Base-by-base conservation (phyloP, 2,113 vertebrate species). In the Cyprinodon brontotheroides region DNA sequence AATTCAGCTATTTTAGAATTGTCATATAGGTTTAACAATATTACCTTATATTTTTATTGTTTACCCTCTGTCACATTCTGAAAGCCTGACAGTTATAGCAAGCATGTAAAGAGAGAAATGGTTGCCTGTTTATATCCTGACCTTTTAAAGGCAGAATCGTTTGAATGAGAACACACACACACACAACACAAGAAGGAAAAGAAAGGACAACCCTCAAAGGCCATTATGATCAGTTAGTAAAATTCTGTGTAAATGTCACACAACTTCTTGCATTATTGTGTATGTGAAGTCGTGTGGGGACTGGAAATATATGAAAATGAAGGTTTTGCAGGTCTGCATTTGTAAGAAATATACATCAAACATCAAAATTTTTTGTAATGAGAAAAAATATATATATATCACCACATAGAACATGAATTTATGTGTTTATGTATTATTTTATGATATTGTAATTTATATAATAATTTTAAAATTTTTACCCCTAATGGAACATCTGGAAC, bases 111-210 rank as follows among this genome's bases (percentile, higher is more conserved):
- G 9, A 36, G 15, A 61, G 48, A 15, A 3, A 70, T 59, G 50
- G 71, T 79, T 64, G 67, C 43, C 65, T 66, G 17, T 17, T 86
- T 74, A 65, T 17, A 65, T 36, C 61, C 20, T 69, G 71, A 83
- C 74, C 68, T 72, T 80, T 76, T 75, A 20, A 66, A 41, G 75
- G 48, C 36, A 74, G 57, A 76, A 63, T 50, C 13, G 50, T 43
- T 53, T 60, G 11, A 3, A 53, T 53, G 50, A 53, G 48, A 20
- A 20, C 12, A 13, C 39, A 48, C 17, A 43, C 39, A 5, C 63
- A n/a, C 4, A 22, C 13, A 61, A 13, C 50, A 69, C 7, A 72
- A n/a, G 40, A 12, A 20, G 47, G 45, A 22, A 47, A 63, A 29
- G 11, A 14, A 57, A 57, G 50, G 17, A 57, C 50, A 57, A 57